Percentiles rank a stretch among this genome's conserved stretches.
These are phyloP conservation scores for Nothobranchius kuhntae DNA, from an alignment of 2,113 vertebrate species.

Conservation along the genomic window DNA sequence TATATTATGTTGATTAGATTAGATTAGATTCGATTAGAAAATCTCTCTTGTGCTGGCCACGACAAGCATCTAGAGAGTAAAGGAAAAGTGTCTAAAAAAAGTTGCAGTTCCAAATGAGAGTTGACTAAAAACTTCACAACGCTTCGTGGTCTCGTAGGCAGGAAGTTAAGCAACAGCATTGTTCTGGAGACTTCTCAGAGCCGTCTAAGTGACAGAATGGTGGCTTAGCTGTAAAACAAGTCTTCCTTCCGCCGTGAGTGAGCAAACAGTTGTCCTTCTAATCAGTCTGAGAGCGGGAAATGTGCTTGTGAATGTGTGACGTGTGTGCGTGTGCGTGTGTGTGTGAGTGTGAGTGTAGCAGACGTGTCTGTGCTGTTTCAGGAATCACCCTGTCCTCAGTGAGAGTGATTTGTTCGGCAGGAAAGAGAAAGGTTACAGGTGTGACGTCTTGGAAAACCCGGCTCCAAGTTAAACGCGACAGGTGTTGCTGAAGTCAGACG, in stretches of 20 bases:
- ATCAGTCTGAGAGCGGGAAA: conserved; percentile 39
- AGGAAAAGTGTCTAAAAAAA: too few relatives aligned
- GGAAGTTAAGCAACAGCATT: conserved; percentile 22
- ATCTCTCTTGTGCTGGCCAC: too few relatives aligned
- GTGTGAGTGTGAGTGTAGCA: conserved; percentile 17
- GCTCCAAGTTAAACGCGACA: conserved; percentile 41
- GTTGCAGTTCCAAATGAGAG: not conserved
- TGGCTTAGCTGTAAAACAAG: conserved; percentile 27
- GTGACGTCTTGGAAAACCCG: conserved; percentile 19
- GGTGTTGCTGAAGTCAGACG: not conserved
- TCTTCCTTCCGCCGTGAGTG: conserved; percentile 51
- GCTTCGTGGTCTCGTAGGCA: conserved; percentile 10
- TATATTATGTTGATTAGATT: too few relatives aligned
- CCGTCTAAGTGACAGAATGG: conserved; percentile 27
- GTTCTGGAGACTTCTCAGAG: conserved; percentile 32
- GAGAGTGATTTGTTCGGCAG: conserved; percentile 52
- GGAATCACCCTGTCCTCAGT: conserved; percentile 40
- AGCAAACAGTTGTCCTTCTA: conserved; percentile 41
- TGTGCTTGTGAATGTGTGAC: conserved; percentile 25
- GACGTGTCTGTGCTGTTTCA: conserved; percentile 55
- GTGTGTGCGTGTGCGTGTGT: too few relatives aligned
- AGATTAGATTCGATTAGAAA: too few relatives aligned
- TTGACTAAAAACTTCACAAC: not conserved
- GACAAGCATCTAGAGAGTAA: too few relatives aligned
- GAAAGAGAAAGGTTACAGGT: conserved; percentile 41